Base-by-base conservation (phyloP, 1,140 invertebrate species). In the Camponotus vicinus region DNA sequence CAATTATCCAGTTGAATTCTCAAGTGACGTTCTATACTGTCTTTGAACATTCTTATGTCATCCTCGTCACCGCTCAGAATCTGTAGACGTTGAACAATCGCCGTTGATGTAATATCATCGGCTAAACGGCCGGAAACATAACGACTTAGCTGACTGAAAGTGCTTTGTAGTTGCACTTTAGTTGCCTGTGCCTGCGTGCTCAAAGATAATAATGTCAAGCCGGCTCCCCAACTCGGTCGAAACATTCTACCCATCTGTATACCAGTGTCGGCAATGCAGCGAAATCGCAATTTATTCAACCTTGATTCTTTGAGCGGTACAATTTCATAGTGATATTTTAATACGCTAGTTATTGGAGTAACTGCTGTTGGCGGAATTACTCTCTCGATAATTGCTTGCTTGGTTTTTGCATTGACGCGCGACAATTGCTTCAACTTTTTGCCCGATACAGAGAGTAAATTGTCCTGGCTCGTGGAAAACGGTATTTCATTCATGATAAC, bases 151-250 rank as follows among this genome's bases (percentile, higher is more conserved):
- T 94, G 89, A 83, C 91, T 91, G 7, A 94, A 91, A 11, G 91
- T 87, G 86, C 89, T 93, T 8, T 88, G 87, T 6, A 95, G 82
- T n/a, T 88, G 91, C 49, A 94, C 91, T 40, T 92, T 89, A 15
- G 90, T 89, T 0, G 93, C 93, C 71, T 94, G 92, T 42, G 92
- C 90, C 40, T 90, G 92, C 6, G 95, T 96, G 21, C 94, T 95
- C 3, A 96, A 77, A 32, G 94, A 95, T 11, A 96, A 95, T 8
- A 98, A 90, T 0, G 96, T 96, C 86, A 97, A 96, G n/a, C 95
- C 95, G 1, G 96, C 96, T 0, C 97, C 97, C 97, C 98, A 98
- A 0, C 97, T 97, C 0, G 97, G 96, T 89, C 97, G 96, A 84
- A 97, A 97, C 76, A 96, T 96, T 3, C 97, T 95, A 1, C 97